Conservation (phyloP, 2,113 vertebrate genomes). For the Lamprologus lemairii region DNA sequence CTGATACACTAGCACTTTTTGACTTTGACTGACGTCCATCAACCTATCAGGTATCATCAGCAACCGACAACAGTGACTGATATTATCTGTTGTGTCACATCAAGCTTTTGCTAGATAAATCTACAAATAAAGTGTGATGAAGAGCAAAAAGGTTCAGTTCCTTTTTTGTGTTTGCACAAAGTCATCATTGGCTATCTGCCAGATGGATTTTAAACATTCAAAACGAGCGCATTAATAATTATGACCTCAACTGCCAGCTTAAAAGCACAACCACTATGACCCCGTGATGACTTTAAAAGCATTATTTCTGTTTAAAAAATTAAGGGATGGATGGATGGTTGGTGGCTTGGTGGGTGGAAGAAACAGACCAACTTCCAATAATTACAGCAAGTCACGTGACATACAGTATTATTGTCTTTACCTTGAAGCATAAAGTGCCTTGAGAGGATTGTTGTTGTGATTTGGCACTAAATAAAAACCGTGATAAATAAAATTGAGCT, state of each 20-base stretch:
- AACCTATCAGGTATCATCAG: not conserved
- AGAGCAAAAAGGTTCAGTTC: not conserved
- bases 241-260: not conserved
- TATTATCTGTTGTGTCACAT: not conserved
- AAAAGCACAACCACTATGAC: not conserved
- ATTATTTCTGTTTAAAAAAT: not conserved
- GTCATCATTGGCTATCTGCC: not conserved
- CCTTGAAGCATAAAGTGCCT: accelerated
- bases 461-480: not conserved
- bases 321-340: not conserved
- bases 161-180: not conserved
- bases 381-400: not conserved
- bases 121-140: not conserved
- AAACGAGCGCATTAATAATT: not conserved
- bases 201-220: not conserved
- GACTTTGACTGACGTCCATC: not conserved
- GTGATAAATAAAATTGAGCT: not conserved
- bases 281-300: not conserved
- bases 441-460: not conserved
- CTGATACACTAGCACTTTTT: not conserved
- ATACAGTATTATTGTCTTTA: not conserved
- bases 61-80: not conserved
- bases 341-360: not conserved
- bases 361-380: not conserved
- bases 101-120: not conserved